Percentiles rank a stretch among this genome's conserved stretches.
Evolutionary conservation across 2,113 vertebrate species (phyloP).

Genomic region (Hemiscyllium ocellatum): DNA sequence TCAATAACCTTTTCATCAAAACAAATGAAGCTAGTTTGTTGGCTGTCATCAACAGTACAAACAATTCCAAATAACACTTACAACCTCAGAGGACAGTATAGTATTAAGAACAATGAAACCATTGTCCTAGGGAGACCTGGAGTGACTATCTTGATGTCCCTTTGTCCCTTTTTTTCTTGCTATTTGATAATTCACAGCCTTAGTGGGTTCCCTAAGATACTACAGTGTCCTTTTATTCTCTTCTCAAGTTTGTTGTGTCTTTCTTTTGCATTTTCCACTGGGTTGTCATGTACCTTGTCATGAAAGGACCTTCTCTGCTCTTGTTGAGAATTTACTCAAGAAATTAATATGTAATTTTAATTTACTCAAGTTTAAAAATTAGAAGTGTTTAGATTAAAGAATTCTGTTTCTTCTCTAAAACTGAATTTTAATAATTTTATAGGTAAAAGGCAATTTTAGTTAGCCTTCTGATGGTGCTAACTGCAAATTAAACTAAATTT

Average conservation of each 20-base stretch:
- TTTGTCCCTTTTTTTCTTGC: not conserved
- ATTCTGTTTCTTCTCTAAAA: not conserved
- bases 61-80: not conserved
- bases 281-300: not conserved
- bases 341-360: not conserved
- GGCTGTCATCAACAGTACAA: not conserved
- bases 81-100: not conserved
- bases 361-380: not conserved
- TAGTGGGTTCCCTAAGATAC: not conserved
- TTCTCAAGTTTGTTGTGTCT: not conserved
- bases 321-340: not conserved
- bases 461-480: not conserved
- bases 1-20: not conserved
- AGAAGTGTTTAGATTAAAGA: not conserved
- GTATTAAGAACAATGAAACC: not conserved
- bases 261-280: not conserved
- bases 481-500: not conserved
- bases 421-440: not conserved
- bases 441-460: not conserved
- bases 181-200: not conserved
- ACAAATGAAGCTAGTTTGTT: not conserved
- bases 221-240: not conserved
- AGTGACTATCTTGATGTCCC: not conserved
- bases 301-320: not conserved
- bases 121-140: not conserved